Evolutionary conservation across 1,140 invertebrate genomes (phyloP), one percentile per base, ranked within the genome.

Genomic region (Drosophila pseudoananassae): DNA sequence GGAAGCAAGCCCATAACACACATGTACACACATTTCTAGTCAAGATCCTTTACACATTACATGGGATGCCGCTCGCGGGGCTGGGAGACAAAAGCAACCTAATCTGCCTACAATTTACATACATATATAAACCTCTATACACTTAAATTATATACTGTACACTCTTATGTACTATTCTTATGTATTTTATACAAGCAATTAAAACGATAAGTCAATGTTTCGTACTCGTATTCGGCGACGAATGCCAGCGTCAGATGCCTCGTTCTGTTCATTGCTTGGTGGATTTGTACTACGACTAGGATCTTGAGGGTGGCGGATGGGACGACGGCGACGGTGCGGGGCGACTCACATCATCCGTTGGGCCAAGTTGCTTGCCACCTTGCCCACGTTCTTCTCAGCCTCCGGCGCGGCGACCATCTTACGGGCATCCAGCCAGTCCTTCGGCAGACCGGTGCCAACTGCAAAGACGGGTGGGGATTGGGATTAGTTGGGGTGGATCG

Each of bases 101-200:
- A 79, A 83, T 83, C 83, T 88, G 83, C 83, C 83, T 88, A 84
- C 72, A 77, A 83, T 88, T 88, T 88, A 88, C 75, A 88, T 77
- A 36, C 33, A 43, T 15, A 63, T 31, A 79, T 73, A 78, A 69
- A 81, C 58, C 64, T 80, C 80, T 83, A 76, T 74, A 78, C 66
- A 81, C 76, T 70, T 63, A 74, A 77, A 81, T 73, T 63, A 82
- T 81, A 81, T 77, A 78, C 64, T 73, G 59, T 78, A 78, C 70
- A 72, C 58, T 64, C 84, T 88, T 79, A 88, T 88, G 84, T 88
- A 88, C 83, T 88, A 89, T 88, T 88, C 83, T 83, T 88, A 88
- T 88, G 84, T 89, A 88, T 88, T 88, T 89, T 88, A 83, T 88
- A 88, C 84, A 89, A 71, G 71, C 84, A 89, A 88, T 88, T 89